These are phyloP conservation scores for Drosophila busckii DNA, from an alignment of 1,140 invertebrate genomes.

Conservation along the genomic window DNA sequence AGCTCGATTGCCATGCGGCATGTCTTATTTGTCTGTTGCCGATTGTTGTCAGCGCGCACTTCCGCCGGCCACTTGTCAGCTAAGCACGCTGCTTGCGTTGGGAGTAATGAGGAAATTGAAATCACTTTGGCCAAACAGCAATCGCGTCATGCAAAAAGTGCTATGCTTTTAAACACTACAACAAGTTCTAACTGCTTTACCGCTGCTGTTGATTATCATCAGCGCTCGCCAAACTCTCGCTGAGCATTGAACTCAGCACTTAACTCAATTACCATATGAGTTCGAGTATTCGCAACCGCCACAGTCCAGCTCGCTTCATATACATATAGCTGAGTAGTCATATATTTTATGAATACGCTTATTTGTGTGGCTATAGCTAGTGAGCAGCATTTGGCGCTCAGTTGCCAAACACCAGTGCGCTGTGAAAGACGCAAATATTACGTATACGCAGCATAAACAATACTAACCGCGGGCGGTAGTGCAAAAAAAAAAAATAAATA, in stretches of 20 bases:
- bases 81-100: too few species aligned
- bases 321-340: constrained; percentile 35
- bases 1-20: not conserved
- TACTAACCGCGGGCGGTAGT: constrained; percentile 41
- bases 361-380: too few species aligned
- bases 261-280: constrained; percentile 56
- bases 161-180: too few species aligned
- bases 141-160: too few species aligned
- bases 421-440: constrained; percentile 57
- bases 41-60: constrained; percentile 16
- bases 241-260: not conserved
- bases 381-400: constrained; percentile 44
- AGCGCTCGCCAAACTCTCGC: constrained; percentile 14
- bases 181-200: too few species aligned
- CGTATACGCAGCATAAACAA: constrained; percentile 7
- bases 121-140: too few species aligned
- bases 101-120: too few species aligned
- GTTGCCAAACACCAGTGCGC: constrained; percentile 57
- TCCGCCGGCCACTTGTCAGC: constrained; percentile 19
- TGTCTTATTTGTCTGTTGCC: constrained; percentile 1
- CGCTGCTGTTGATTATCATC: not conserved
- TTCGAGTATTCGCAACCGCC: constrained; percentile 9
- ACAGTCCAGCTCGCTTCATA: too few species aligned
- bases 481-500: constrained; percentile 26
- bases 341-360: too few species aligned